Evolutionary conservation across 2,113 vertebrate genomes (phyloP), one percentile per base, ranked within the genome.

Genomic region (Thymallus thymallus): DNA sequence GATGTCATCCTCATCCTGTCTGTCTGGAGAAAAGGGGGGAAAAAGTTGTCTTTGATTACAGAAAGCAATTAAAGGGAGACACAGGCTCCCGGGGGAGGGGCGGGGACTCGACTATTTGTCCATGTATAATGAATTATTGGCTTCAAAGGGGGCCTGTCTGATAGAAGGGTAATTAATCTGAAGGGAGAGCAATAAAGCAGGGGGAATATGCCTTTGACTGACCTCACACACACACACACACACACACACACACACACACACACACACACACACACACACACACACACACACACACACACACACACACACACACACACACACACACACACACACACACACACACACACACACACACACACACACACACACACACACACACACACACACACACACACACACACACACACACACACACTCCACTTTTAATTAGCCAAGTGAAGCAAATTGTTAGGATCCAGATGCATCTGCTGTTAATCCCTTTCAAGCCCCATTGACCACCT

Each of bases 41-140:
- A 62, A 45, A 41, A 22, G 46, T 20, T n/a, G 18, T 48, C 70
- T 51, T 67, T 63, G 51, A 81, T 77, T 74, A 67, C 51, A 6
- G 4, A 48, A 65, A 23, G 58, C 69, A 71, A 72, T 77, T 24
- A 74, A 66, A 66, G 35, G 46, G 51, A 56, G 6, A n/a, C 20
- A 24, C 4, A 35, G 6, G 20, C 58, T 18, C 26, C 3, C 9
- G 23, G 29, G 29, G 23, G 67, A 48, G 65, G 60, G 24, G 3
- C 14, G 14, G 14, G 41, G 48, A 51, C 14, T 51, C 18, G 48
- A 51, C 14, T 51, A 68, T 75, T 68, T 71, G 45, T 73, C 69
- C 13, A 7, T 48, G 41, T 64, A 58, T 73, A 74, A 74, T 77
- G 77, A 72, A 77, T 61, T 63, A 80, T 46, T 45, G 68, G 48